Conservation (phyloP, 2,797 vertebrate genomes). For the Leuciscus waleckii region DNA sequence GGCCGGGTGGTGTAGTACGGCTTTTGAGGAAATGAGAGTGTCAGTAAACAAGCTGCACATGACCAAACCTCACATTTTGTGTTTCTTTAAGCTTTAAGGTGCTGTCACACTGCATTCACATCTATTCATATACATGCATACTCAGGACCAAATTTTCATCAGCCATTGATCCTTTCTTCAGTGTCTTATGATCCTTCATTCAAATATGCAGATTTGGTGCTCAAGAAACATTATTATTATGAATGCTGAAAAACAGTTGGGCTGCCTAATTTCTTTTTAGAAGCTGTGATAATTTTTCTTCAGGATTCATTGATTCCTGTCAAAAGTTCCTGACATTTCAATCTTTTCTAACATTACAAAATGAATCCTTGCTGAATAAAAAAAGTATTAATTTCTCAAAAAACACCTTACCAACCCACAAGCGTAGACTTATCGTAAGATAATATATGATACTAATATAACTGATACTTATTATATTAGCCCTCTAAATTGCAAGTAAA, state of each 20-base stretch:
- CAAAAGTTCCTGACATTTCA: too few species aligned
- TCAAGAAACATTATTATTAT: not conserved
- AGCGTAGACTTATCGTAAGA: too few species aligned
- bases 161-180: not conserved
- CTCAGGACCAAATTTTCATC: not conserved
- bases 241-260: not conserved
- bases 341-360: too few species aligned
- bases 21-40: slow-evolving; percentile 70
- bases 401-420: too few species aligned
- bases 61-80: not conserved
- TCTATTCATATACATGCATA: not conserved
- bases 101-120: not conserved
- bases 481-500: too few species aligned
- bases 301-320: not conserved
- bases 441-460: too few species aligned
- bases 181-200: too few species aligned
- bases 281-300: not conserved
- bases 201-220: too few species aligned
- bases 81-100: not conserved
- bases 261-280: too few species aligned
- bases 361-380: too few species aligned
- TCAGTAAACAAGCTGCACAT: not conserved
- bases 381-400: too few species aligned
- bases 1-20: slow-evolving; percentile 91
- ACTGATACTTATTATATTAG: too few species aligned